Base-by-base conservation (phyloP, 2,888 invertebrate species). In the Hecatera dysodea region DNA sequence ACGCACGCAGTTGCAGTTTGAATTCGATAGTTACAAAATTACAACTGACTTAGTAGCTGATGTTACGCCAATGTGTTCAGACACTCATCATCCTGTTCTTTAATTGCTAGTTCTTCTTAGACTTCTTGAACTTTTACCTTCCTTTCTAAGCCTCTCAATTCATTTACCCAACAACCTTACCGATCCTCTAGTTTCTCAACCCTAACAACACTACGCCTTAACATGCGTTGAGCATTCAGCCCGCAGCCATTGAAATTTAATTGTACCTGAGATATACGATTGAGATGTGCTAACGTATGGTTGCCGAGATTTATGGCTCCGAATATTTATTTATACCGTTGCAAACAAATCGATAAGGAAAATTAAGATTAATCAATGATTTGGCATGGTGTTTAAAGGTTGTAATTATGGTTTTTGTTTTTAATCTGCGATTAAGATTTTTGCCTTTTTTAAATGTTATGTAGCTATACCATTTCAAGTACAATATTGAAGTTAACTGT, bases 201-300 rank as follows among this genome's bases (percentile, higher is more conserved):
- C 80, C 72, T 79, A 80, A 57, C 79, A 80, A 81, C 81, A 79
- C 78, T 46, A 53, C 36, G 36, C 46, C 61, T 70, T 76, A 75
- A 86, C 81, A 77, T 62, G 69, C 74, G 83, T 76, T 72, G 80
- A 75, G 70, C 67, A 79, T 72, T 75, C 81, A 76, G 86, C 88
- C 87, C 72, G 80, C 73, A 75, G 79, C 77, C 82, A 77, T 81
- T 85, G 81, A 82, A 78, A 87, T 89, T 88, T 90, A 90, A 90
- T 90, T 89, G 88, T 85, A 84, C 82, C 81, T 80, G 72, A 86
- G 89, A 88, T 88, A 86, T 84, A 85, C 87, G 88, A 90, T 90
- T 89, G 89, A 90, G 90, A 89, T 87, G 90, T 90, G 90, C 85
- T 87, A 88, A 82, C 80, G 76, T 80, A 82, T 74, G 63, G 72